Evolutionary conservation across 2,797 vertebrate genomes (phyloP).

Genomic region (Pempheris klunzingeri): DNA sequence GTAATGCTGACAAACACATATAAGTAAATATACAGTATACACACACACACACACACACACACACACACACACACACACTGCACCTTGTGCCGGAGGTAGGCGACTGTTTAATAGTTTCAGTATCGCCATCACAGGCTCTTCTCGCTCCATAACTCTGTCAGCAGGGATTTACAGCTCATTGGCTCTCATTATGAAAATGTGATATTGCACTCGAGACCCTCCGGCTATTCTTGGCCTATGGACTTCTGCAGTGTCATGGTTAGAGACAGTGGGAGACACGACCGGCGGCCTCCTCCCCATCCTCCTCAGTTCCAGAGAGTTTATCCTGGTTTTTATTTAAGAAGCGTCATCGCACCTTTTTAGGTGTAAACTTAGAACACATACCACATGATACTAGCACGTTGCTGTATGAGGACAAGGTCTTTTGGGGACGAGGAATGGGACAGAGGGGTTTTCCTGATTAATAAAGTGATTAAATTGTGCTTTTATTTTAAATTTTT

Average conservation of each 20-base stretch:
- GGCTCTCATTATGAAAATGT: constrained; percentile 82
- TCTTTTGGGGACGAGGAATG: neutral
- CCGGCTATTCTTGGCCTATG: constrained; percentile 70
- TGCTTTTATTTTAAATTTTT: no score
- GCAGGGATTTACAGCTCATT: constrained; percentile 83
- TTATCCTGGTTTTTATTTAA: neutral
- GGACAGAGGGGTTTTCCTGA: neutral
- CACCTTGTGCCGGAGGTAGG: constrained; percentile 38
- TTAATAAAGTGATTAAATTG: no score
- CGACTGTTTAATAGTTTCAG: constrained; percentile 65
- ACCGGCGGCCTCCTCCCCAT: constrained; percentile 15
- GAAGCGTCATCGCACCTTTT: no score
- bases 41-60: constrained; percentile 32
- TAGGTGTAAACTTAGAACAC: neutral
- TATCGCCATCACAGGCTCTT: constrained; percentile 71
- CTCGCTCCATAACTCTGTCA: constrained; percentile 72
- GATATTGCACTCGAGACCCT: constrained; percentile 75
- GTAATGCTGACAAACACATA: constrained; percentile 61
- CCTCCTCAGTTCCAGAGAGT: constrained; percentile 34
- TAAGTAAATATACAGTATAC: constrained; percentile 20
- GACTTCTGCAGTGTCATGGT: constrained; percentile 70
- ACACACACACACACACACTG: constrained; percentile 25
- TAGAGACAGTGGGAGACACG: constrained; percentile 22
- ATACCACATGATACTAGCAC: no score
- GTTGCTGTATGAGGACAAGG: neutral